Evolutionary conservation across 1,140 invertebrate genomes (phyloP).

Genomic region (Choristoneura fumiferana): DNA sequence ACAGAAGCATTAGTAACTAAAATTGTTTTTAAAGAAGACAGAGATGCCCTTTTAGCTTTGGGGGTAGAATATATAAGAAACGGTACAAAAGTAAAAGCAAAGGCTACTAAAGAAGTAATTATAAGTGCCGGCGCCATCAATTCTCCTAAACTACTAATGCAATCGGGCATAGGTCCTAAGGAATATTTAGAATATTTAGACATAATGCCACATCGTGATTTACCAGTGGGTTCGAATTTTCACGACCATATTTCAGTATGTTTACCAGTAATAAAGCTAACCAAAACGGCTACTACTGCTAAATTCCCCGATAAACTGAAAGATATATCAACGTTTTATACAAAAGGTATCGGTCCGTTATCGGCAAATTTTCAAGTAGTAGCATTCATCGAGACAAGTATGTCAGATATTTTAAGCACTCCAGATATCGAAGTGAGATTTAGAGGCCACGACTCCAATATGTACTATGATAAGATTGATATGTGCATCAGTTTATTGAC

Average conservation of each 20-base stretch:
- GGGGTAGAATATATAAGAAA: slow-evolving; percentile 67
- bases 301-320: slow-evolving; percentile 74
- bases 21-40: slow-evolving; percentile 46
- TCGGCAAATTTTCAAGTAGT: slow-evolving; percentile 81
- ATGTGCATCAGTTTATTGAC: slow-evolving; percentile 84
- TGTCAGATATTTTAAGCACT: slow-evolving; percentile 77
- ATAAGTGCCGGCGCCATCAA: slow-evolving; percentile 79
- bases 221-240: slow-evolving; percentile 88
- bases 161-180: slow-evolving; percentile 72
- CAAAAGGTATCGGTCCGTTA: slow-evolving; percentile 76
- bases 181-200: slow-evolving; percentile 73
- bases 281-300: slow-evolving; percentile 77
- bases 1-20: slow-evolving; percentile 81
- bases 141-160: slow-evolving; percentile 78
- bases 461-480: slow-evolving; percentile 80
- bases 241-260: slow-evolving; percentile 81
- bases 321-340: slow-evolving; percentile 76
- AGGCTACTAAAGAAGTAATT: slow-evolving; percentile 78
- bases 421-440: slow-evolving; percentile 80
- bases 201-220: slow-evolving; percentile 78
- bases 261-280: slow-evolving; percentile 78
- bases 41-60: slow-evolving; percentile 46
- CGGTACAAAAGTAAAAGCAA: slow-evolving; percentile 51
- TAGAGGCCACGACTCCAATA: slow-evolving; percentile 79
- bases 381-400: slow-evolving; percentile 80